phyloP scores from a whole-genome alignment of 2,888 invertebrate species.

The Furcula furcula region DNA sequence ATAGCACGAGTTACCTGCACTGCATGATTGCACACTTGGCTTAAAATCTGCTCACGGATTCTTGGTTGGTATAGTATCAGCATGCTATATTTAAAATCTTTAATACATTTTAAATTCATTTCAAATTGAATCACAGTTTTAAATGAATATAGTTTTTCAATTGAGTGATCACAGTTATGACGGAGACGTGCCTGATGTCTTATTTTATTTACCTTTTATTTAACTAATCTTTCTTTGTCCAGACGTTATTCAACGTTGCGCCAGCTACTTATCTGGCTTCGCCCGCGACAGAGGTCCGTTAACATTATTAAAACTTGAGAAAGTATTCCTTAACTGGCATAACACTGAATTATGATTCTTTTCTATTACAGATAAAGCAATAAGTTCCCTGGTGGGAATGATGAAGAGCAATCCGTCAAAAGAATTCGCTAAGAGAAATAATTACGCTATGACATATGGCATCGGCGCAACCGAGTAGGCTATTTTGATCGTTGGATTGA shows the following conservation, averaged over 20 bases:
- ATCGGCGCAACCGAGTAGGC: slow-evolving; percentile 53
- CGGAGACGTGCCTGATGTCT: background rate
- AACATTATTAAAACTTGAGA: background rate
- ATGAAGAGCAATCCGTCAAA: slow-evolving; percentile 47
- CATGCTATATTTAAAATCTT: no score
- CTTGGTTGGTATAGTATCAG: no score
- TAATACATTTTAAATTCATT: no score
- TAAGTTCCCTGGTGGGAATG: slow-evolving; percentile 40
- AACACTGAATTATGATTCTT: background rate
- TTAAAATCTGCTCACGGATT: no score
- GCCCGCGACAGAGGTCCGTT: slow-evolving; percentile 54
- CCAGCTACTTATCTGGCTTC: slow-evolving; percentile 56
- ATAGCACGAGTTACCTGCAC: no score
- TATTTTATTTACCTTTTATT: background rate
- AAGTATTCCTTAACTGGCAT: background rate
- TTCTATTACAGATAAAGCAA: slow-evolving; percentile 38
- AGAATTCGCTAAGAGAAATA: slow-evolving; percentile 39
- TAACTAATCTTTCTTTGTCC: no score
- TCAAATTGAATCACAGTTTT: no score
- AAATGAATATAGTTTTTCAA: no score
- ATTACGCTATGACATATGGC: slow-evolving; percentile 45
- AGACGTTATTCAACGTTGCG: slow-evolving; percentile 49
- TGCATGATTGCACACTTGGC: no score
- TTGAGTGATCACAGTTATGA: no score
- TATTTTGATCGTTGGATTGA: background rate